Base-by-base conservation (phyloP, 2,113 vertebrate genomes). In the Campylorhamphus procurvoides region DNA sequence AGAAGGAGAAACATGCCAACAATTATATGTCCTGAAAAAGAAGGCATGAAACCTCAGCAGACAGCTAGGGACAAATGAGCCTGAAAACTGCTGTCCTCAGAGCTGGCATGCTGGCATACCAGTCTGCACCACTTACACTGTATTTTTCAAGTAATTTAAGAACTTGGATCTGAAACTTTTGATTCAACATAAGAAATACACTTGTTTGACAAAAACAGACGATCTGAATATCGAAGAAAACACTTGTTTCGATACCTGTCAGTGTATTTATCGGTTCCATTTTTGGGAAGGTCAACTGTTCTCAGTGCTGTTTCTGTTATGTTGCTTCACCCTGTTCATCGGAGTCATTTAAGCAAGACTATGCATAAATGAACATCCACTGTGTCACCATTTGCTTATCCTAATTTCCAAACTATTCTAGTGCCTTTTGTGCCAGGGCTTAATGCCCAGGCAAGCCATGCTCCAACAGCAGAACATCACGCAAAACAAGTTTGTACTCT, bases 361-460 rank as follows among this genome's bases (percentile, higher is more conserved):
- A 42, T 12, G 33, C 67, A 87, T 37, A 95, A 93, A 91, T 50
- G 90, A 95, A 72, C 88, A 96, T 88, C 88, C 62, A 44, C n/a
- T 75, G 35, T 74, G 49, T 66, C 83, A 90, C 83, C 90, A 94
- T 91, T 92, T 96, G 73, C 73, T 93, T 89, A 69, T 64, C 35
- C 60, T 94, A 49, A 96, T 94, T 95, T 93, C 40, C 73, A 78
- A 78, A 78, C 37, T 72, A 49, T 71, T 81, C 47, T 22, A 90
- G 64, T 37, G 23, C 22, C 31, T 77, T 80, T 72, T 53, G 40
- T 84, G 90, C 85, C 96, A 96, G 85, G 90, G 79, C 93, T 96
- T 58, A 90, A 75, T 86, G 93, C 94, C 93, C 94, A 95, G 76
- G 72, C 56, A 97, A 96, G 68, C 68, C 83, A 81, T 9, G 64